phyloP scores from a whole-genome alignment of 1,140 invertebrate species.

The Gyrodactylus bullatarudis region DNA sequence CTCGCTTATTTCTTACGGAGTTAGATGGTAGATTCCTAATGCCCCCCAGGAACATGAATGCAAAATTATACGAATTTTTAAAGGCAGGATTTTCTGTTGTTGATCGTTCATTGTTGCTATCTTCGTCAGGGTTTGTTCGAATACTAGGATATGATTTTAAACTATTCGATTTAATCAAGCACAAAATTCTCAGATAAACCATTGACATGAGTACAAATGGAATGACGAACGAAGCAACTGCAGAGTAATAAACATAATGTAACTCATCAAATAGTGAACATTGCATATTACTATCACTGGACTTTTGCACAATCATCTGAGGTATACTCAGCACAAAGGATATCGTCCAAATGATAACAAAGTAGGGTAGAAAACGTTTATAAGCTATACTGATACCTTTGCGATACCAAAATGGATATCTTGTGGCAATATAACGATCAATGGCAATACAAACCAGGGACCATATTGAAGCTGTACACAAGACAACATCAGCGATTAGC shows the following conservation, averaged over 20 bases:
- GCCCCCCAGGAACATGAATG: not conserved
- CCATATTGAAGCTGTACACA: slow-evolving; percentile 22
- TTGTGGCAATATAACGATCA: slow-evolving; percentile 19
- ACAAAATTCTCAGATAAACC: slow-evolving; percentile 72
- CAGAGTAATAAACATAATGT: slow-evolving; percentile 73
- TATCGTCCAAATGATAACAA: slow-evolving; percentile 19
- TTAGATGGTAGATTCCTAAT: no score
- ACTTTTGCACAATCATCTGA: slow-evolving; percentile 13
- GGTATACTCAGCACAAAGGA: slow-evolving; percentile 17
- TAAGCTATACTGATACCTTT: slow-evolving; percentile 13
- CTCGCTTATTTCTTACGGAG: not conserved
- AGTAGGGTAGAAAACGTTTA: slow-evolving; percentile 15
- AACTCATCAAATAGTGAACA: slow-evolving; percentile 22
- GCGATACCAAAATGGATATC: slow-evolving; percentile 19
- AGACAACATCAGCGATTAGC: slow-evolving; percentile 16
- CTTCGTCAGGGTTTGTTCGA: no score
- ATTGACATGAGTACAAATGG: slow-evolving; percentile 80
- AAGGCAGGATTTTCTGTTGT: not conserved
- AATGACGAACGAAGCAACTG: slow-evolving; percentile 68
- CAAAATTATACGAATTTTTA: not conserved
- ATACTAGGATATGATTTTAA: not conserved
- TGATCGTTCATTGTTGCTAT: not conserved
- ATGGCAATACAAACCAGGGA: slow-evolving; percentile 19
- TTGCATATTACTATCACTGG: slow-evolving; percentile 9
- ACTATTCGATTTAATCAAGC: not conserved